Conservation (phyloP, 2,113 vertebrate genomes). For the Oreochromis aureus region DNA sequence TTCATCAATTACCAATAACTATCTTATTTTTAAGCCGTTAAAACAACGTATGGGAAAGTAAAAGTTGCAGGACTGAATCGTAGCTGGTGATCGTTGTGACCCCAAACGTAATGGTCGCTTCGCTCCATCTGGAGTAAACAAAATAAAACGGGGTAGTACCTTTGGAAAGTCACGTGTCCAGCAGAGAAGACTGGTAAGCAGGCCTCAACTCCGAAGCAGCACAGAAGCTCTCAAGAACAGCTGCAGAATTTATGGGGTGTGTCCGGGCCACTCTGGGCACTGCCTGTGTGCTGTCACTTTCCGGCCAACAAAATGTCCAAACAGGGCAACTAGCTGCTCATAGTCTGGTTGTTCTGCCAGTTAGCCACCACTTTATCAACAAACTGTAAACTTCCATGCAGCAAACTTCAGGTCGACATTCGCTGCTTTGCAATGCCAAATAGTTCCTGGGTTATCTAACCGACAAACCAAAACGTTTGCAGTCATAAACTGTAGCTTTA, state of each 20-base stretch:
- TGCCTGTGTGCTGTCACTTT: background rate
- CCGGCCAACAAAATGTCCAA: background rate
- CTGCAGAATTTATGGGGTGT: background rate
- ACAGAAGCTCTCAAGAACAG: background rate
- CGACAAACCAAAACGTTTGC: background rate
- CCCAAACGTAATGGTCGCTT: background rate
- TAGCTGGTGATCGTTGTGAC: fast-evolving
- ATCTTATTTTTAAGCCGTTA: background rate
- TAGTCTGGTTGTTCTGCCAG: background rate
- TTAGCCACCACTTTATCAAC: background rate
- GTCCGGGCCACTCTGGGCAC: fast-evolving
- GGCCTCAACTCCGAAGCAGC: background rate
- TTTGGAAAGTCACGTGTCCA: background rate
- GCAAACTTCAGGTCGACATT: background rate
- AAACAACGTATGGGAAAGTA: background rate
- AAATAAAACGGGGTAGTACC: background rate
- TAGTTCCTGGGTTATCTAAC: background rate
- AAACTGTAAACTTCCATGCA: background rate
- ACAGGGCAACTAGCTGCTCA: background rate
- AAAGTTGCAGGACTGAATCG: background rate
- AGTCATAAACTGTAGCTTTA: background rate
- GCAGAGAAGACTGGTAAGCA: background rate
- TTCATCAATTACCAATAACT: background rate
- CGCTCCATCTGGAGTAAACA: background rate
- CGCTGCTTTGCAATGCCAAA: background rate